phyloP scores from a whole-genome alignment of 2,797 vertebrate species.

The Gymnothorax reevesii region DNA sequence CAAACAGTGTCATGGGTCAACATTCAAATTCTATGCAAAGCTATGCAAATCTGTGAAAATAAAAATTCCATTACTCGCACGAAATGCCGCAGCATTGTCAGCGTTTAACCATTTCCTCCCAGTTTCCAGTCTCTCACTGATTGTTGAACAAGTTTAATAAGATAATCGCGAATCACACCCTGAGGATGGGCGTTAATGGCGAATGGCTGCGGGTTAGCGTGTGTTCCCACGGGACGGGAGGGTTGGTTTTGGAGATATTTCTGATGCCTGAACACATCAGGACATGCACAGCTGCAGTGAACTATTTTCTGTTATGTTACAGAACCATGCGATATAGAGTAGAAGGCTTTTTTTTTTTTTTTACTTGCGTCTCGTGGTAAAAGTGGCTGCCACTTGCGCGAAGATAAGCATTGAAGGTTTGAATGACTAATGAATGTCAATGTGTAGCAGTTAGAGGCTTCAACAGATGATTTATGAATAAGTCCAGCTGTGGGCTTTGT shows the following conservation, averaged over 20 bases:
- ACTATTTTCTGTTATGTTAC: slow-evolving; percentile 18
- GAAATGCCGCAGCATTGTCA: slow-evolving; percentile 24
- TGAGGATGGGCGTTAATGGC: neutral
- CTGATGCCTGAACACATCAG: slow-evolving; percentile 22
- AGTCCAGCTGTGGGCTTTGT: neutral
- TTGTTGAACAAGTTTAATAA: neutral
- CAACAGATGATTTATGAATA: neutral
- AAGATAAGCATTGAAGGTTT: neutral
- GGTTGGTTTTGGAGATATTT: slow-evolving; percentile 15
- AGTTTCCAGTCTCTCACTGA: neutral
- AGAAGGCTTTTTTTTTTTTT: neutral
- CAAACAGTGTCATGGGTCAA: slow-evolving; percentile 15
- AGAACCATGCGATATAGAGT: neutral
- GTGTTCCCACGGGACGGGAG: slow-evolving; percentile 14
- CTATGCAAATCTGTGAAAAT: slow-evolving; percentile 58
- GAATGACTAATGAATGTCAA: neutral
- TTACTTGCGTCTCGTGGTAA: no score
- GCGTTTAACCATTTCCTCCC: slow-evolving; percentile 26
- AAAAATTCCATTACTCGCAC: slow-evolving; percentile 28
- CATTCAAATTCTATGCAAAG: slow-evolving; percentile 57
- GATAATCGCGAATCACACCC: neutral
- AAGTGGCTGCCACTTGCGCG: neutral
- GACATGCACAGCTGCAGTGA: slow-evolving; percentile 2
- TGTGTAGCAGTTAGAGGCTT: neutral
- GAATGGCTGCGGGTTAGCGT: neutral